A percentile compares a stretch with the other conserved stretches of the same genome.
These are phyloP conservation scores for Corythornis leucogaster DNA, from an alignment of 2,797 vertebrate genomes.

Conservation along the genomic window DNA sequence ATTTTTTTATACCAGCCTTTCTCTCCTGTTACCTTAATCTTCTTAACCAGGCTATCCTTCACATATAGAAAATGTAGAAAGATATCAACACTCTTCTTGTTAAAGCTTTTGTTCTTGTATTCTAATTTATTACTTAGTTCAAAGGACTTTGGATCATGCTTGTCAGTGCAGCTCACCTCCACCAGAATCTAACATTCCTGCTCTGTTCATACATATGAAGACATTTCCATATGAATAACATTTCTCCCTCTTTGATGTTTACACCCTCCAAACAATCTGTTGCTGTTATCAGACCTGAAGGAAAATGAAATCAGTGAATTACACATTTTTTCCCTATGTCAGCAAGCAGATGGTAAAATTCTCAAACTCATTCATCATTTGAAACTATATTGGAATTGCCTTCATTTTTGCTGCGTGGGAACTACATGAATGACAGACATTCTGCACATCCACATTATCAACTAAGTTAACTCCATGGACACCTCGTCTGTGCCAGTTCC, in stretches of 20 bases:
- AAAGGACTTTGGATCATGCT: background rate
- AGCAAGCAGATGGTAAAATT: slow-evolving; percentile 70
- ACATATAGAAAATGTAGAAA: background rate
- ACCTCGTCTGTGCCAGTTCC: background rate
- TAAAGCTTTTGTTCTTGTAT: background rate
- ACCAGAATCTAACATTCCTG: background rate
- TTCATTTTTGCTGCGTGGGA: slow-evolving; percentile 12
- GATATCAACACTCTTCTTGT: background rate
- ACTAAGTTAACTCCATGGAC: background rate
- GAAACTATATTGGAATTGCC: slow-evolving; percentile 47
- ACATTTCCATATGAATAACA: slow-evolving; percentile 9
- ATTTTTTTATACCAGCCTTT: background rate
- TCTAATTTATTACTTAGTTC: background rate
- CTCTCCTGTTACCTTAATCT: background rate
- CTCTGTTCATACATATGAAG: background rate
- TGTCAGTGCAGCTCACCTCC: background rate
- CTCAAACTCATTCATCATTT: slow-evolving; percentile 67
- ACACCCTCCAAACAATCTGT: slow-evolving; percentile 50
- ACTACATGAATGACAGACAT: slow-evolving; percentile 23
- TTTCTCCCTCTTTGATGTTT: slow-evolving; percentile 25
- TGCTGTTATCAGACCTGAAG: slow-evolving; percentile 56
- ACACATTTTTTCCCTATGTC: slow-evolving; percentile 58
- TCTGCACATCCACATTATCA: background rate
- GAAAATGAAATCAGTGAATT: slow-evolving; percentile 64
- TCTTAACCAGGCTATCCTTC: background rate